A percentile compares a stretch with the other conserved stretches of the same genome.
Conservation (phyloP, 2,888 invertebrate species). For the Tipula unca region DNA sequence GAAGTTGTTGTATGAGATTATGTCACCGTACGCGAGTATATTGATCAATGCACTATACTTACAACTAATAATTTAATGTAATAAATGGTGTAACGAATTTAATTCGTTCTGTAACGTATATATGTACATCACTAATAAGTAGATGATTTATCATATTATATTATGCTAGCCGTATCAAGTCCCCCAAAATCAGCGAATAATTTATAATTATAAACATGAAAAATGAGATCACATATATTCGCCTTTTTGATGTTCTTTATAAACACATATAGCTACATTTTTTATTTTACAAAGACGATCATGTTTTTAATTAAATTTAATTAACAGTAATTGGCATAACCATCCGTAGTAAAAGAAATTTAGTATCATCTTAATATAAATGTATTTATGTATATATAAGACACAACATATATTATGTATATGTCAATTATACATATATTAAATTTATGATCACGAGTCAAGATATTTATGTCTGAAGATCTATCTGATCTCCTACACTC, state of each 20-base stretch:
- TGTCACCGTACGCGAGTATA: neutral
- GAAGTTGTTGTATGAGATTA: neutral
- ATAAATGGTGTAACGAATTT: neutral
- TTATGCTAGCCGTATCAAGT: too few species aligned
- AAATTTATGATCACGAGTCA: neutral
- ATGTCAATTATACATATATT: neutral
- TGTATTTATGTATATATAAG: neutral
- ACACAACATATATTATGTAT: neutral
- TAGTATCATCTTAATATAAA: slow-evolving; percentile 2
- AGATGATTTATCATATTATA: neutral
- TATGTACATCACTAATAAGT: neutral
- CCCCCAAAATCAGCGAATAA: neutral
- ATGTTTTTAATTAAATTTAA: slow-evolving; percentile 14
- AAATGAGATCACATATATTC: neutral
- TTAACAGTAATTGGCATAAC: slow-evolving; percentile 8
- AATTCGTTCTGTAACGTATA: neutral
- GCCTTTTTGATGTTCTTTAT: neutral
- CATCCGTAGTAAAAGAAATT: neutral
- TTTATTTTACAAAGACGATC: neutral
- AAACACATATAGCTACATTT: neutral
- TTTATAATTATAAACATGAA: neutral
- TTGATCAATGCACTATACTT: neutral
- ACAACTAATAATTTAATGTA: neutral
- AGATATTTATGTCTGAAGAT: neutral
- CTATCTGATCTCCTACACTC: neutral